Percentiles rank a stretch among this genome's conserved stretches.
phyloP scores from a whole-genome alignment of 2,113 vertebrate genomes.

The Boulengeromyrus knoepffleri region DNA sequence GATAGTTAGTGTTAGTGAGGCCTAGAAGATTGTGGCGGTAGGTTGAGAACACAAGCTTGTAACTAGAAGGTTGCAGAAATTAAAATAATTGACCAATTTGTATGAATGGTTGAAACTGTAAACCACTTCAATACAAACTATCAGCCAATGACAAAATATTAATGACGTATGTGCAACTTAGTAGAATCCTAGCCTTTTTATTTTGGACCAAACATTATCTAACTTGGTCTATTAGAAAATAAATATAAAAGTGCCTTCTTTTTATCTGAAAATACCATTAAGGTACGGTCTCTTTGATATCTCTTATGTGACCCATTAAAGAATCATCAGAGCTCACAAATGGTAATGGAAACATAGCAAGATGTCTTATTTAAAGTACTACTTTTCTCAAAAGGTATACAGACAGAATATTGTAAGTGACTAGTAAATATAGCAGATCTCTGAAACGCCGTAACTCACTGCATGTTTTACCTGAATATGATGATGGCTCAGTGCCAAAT shows the following conservation, averaged over 20 bases:
- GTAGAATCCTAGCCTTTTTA: background rate
- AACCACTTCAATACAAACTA: background rate
- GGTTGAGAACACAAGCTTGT: background rate
- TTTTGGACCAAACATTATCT: background rate
- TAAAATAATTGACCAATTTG: background rate
- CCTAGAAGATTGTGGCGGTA: background rate
- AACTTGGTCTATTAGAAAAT: background rate
- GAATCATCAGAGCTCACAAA: background rate
- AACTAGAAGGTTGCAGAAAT: background rate
- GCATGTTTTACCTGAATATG: background rate
- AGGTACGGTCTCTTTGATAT: background rate
- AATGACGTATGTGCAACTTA: background rate
- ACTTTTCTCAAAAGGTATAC: background rate
- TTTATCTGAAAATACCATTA: background rate
- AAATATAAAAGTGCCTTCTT: background rate
- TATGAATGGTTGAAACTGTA: background rate
- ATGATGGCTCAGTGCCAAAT: background rate
- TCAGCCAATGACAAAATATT: background rate
- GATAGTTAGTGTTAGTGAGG: background rate
- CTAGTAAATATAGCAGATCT: background rate
- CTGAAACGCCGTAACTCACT: background rate
- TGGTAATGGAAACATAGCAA: background rate
- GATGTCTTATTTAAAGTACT: background rate
- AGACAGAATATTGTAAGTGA: background rate
- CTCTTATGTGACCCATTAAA: background rate